A percentile compares a stretch with the other conserved stretches of the same genome.
Evolutionary conservation across 23 tunicate species (phyloP).

Genomic region (Halocynthia roretzi): DNA sequence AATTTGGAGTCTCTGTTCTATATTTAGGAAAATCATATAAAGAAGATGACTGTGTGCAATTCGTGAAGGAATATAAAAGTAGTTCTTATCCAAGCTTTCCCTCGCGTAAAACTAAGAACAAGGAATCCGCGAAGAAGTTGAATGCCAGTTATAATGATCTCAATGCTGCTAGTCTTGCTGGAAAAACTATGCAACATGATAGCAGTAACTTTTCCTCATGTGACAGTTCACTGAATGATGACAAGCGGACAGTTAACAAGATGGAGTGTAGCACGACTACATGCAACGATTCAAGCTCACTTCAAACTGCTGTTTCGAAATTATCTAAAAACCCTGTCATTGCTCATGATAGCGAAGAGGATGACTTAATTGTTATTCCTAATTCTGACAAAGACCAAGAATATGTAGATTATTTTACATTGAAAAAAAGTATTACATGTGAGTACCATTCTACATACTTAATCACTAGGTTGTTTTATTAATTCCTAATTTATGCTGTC

Average conservation of each 20-base stretch:
- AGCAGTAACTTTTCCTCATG: no score
- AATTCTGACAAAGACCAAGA: background rate
- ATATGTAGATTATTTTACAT: background rate
- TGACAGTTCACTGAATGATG: no score
- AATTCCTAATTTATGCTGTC: no score
- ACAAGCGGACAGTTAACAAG: no score
- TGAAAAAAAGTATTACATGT: conserved; percentile 2
- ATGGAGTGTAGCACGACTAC: no score
- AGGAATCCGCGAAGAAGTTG: no score
- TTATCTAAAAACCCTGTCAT: background rate
- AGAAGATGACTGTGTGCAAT: conserved; percentile 9
- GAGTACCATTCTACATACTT: background rate
- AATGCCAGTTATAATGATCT: no score
- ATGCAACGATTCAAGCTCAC: background rate
- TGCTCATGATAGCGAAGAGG: conserved; percentile 6
- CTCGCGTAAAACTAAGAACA: no score
- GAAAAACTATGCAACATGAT: no score
- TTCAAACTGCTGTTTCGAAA: background rate
- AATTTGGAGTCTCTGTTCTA: background rate
- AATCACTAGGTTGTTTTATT: no score
- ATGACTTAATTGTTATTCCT: conserved; percentile 33
- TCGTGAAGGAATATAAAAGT: background rate
- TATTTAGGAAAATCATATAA: background rate
- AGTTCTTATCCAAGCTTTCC: no score
- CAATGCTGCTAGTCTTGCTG: no score